A percentile compares a stretch with the other conserved stretches of the same genome.
phyloP scores from a whole-genome alignment of 2,888 invertebrate species.

The Scaeva pyrastri region DNA sequence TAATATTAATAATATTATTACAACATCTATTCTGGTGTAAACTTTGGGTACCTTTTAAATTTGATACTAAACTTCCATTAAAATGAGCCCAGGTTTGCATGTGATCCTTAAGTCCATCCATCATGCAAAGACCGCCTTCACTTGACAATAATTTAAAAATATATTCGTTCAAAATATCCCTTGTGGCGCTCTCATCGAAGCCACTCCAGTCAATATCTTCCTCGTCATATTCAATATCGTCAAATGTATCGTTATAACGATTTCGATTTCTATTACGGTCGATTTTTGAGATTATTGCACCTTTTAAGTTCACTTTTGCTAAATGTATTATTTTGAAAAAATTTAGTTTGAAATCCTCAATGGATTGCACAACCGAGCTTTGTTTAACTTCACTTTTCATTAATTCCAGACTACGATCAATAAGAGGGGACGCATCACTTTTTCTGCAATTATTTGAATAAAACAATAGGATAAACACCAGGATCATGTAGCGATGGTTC shows the following conservation, averaged over 20 bases:
- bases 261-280: conserved; percentile 19
- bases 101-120: conserved; percentile 79
- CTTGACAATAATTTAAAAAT: conserved; percentile 36
- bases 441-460: conserved; percentile 71
- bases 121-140: conserved; percentile 78
- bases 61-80: conserved; percentile 79
- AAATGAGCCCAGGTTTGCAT: conserved; percentile 79
- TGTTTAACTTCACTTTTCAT: conserved; percentile 8
- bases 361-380: not conserved
- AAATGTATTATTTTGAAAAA: conserved; percentile 13
- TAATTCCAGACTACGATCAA: conserved; percentile 48
- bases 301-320: conserved; percentile 23
- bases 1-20: too few species aligned
- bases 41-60: conserved; percentile 18
- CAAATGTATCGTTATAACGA: conserved; percentile 28
- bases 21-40: too few species aligned
- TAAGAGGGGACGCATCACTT: conserved; percentile 63
- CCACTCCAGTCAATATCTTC: not conserved
- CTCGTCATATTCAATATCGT: conserved; percentile 8
- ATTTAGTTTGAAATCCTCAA: conserved; percentile 1
- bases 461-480: conserved; percentile 64
- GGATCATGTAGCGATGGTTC: conserved; percentile 20
- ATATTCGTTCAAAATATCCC: conserved; percentile 50
- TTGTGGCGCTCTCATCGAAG: not conserved
- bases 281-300: conserved; percentile 36